Evolutionary conservation across 2,113 vertebrate genomes (phyloP), one percentile per base, ranked within the genome.

Genomic region (Tychaedon coryphoeus): DNA sequence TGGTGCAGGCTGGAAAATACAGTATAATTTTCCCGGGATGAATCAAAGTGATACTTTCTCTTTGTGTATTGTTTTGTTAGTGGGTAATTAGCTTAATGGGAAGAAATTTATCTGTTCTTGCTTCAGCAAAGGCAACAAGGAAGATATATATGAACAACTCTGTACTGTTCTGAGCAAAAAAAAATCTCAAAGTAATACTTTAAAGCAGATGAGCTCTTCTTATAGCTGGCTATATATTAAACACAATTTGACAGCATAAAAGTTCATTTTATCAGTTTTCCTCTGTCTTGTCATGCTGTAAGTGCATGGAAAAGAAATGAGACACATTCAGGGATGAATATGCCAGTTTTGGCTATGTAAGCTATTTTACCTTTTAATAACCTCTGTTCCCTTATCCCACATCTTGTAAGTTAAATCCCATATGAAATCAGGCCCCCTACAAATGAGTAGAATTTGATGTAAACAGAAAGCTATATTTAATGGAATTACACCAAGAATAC

Each of bases 1-100:
- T 51, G 14, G 19, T n/a, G 34, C 45, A 57, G 66, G 80, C 42
- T 58, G 50, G 54, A 95, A 94, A 65, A 57, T 7, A 70, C 1
- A 43, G 48, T 54, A 73, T 75, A 91, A 93, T 95, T 93, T 94
- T 93, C 74, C 75, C 72, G n/a, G 8, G 29, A 60, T 89, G 28
- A 93, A 89, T 51, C 91, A 92, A 96, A 73, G 65, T 28, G 23
- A 58, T 54, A 57, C 13, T 84, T 93, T 88, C 45, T n/a, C 2
- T 69, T 66, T 56, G 9, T 38, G 24, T 11, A 19, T 10, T 45
- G 17, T 71, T 88, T 65, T 47, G 10, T 38, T 78, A 81, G 61
- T 58, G 28, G 8, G 42, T 43, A 94, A 84, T 19, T 71, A 24
- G 23, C 29, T 87, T 61, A 33, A 74, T 33, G 24, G 11, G 34